phyloP scores from a whole-genome alignment of 2,888 invertebrate species.

The Pandemis corylana region DNA sequence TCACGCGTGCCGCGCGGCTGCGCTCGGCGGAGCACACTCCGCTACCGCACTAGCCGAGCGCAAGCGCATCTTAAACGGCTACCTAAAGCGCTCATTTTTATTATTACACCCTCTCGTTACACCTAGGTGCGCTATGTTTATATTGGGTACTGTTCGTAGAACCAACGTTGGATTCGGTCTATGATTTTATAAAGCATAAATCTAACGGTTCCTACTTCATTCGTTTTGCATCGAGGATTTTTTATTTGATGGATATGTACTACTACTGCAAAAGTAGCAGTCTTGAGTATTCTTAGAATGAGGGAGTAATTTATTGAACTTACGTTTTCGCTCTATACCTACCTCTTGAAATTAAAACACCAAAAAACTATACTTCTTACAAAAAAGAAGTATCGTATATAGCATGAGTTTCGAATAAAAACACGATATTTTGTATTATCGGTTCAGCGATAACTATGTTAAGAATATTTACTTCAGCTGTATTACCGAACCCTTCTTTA shows the following conservation, averaged over 20 bases:
- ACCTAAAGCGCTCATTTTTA: slow-evolving; percentile 65
- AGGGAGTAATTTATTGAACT: neutral
- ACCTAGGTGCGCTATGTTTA: slow-evolving; percentile 27
- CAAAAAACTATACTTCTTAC: too few relatives aligned
- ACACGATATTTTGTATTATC: too few relatives aligned
- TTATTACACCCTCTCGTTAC: slow-evolving; percentile 44
- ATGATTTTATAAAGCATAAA: slow-evolving; percentile 50
- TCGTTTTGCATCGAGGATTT: neutral
- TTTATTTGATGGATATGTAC: neutral
- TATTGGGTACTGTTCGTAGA: slow-evolving; percentile 12
- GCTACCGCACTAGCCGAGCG: slow-evolving; percentile 39
- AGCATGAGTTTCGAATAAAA: too few relatives aligned
- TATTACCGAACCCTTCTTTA: too few relatives aligned
- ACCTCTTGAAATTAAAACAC: too few relatives aligned
- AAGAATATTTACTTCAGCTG: too few relatives aligned
- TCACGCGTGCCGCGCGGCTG: slow-evolving; percentile 63
- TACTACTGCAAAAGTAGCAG: neutral
- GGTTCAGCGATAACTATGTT: too few relatives aligned
- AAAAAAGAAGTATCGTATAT: too few relatives aligned
- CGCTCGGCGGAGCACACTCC: slow-evolving; percentile 67
- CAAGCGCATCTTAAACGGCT: slow-evolving; percentile 52
- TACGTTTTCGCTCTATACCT: neutral
- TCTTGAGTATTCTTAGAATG: neutral
- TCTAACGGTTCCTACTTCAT: slow-evolving; percentile 58
- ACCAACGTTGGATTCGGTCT: slow-evolving; percentile 33